phyloP scores from a whole-genome alignment of 2,797 vertebrate species.

The Tiaroga cobitis region DNA sequence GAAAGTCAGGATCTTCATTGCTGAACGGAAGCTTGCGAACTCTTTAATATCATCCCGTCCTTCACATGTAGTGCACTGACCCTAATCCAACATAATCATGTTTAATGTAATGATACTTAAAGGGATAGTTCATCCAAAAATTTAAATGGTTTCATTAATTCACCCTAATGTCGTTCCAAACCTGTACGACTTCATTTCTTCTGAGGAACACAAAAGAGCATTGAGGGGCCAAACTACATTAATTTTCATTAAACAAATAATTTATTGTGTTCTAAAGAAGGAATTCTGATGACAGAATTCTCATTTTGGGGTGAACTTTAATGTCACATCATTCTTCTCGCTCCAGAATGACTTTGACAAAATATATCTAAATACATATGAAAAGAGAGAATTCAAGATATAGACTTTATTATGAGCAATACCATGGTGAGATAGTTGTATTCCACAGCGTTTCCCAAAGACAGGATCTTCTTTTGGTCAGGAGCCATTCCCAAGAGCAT shows the following conservation, averaged over 20 bases:
- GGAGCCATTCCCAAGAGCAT: constrained; percentile 92
- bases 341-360: background rate
- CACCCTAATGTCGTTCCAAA: background rate
- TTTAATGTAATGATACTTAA: background rate
- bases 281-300: background rate
- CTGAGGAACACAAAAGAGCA: background rate
- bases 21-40: constrained; percentile 88
- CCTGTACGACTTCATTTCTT: background rate
- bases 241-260: background rate
- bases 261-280: background rate
- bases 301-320: background rate
- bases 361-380: background rate
- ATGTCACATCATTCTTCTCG: background rate
- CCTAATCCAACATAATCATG: constrained; percentile 72
- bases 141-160: background rate
- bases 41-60: constrained; percentile 86
- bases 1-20: constrained; percentile 96
- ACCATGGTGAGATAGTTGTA: constrained; percentile 92
- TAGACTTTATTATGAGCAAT: constrained; percentile 48
- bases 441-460: constrained; percentile 84
- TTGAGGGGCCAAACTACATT: background rate
- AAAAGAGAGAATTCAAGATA: background rate
- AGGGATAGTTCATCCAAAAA: background rate
- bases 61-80: constrained; percentile 88
- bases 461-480: constrained; percentile 90